phyloP scores from a whole-genome alignment of 2,888 invertebrate species.

The Melipona beecheii region DNA sequence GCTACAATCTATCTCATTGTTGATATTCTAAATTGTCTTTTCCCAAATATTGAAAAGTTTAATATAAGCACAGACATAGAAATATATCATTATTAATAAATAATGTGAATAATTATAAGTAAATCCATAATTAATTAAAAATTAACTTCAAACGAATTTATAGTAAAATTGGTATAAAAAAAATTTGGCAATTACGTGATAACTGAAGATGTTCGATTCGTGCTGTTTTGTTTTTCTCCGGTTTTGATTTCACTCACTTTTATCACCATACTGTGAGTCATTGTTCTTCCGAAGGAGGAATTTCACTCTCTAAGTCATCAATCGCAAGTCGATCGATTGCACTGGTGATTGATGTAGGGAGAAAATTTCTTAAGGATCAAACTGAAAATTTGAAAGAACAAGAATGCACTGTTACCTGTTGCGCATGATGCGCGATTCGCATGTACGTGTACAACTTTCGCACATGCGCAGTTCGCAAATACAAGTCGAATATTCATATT shows the following conservation, averaged over 20 bases:
- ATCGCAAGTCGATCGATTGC: constrained; percentile 29
- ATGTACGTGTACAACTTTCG: neutral
- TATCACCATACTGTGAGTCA: neutral
- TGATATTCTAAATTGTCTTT: neutral
- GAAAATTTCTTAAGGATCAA: constrained; percentile 13
- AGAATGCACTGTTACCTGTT: constrained; percentile 49
- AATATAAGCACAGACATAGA: neutral
- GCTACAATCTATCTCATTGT: too few species aligned
- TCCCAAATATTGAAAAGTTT: neutral
- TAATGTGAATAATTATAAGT: neutral
- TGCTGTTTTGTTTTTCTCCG: neutral
- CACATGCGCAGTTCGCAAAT: constrained; percentile 18
- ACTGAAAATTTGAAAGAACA: constrained; percentile 52
- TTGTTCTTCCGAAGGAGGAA: neutral
- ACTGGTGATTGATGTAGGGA: constrained; percentile 6
- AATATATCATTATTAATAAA: neutral
- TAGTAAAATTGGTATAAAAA: neutral
- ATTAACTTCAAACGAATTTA: neutral
- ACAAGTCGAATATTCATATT: constrained; percentile 7
- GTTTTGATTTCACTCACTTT: constrained; percentile 15
- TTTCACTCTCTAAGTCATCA: constrained; percentile 14
- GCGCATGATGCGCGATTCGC: constrained; percentile 11
- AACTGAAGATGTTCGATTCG: neutral
- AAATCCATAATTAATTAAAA: neutral
- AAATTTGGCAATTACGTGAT: neutral